Base-by-base conservation (phyloP, 1,140 invertebrate genomes). In the Macrotrachela quadricornifera region DNA sequence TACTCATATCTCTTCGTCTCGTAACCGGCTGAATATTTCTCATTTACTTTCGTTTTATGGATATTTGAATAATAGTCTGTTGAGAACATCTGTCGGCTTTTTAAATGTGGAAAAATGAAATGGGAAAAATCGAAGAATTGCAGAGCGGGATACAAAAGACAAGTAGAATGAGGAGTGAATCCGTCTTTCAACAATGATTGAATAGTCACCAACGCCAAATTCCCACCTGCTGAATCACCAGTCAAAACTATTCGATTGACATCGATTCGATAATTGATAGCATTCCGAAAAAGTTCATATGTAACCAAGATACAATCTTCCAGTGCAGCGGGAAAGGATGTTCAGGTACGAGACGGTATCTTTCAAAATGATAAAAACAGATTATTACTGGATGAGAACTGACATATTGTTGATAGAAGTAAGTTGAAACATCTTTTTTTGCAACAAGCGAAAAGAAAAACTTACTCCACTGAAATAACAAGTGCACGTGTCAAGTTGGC, bases 81-180 rank as follows among this genome's bases (percentile, higher is more conserved):
- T n/a, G n/a, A n/a, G n/a, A n/a, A n/a, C n/a, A n/a, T n/a, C n/a
- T n/a, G n/a, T n/a, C n/a, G n/a, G n/a, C n/a, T n/a, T n/a, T n/a
- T n/a, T n/a, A n/a, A n/a, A n/a, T n/a, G n/a, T n/a, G n/a, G n/a
- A n/a, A n/a, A n/a, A n/a, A n/a, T n/a, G n/a, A n/a, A n/a, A n/a
- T n/a, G n/a, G n/a, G n/a, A 30, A 30, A 53, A 53, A 42, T 53
- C 51, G 21, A 53, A 53, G 39, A 53, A 53, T 21, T 53, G 51
- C 21, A 53, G 39, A n/a, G 46, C 37, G 6, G 51, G 51, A 53
- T 53, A 53, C 11, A 53, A 40, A 17, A 53, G 42, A 11, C 46
- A 44, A 47, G 46, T 37, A 11, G 46, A 21, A 13, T 43, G 46
- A n/a, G 51, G 51, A 9, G 42, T 47, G 12, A 37, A 42, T 9